A percentile compares a stretch with the other conserved stretches of the same genome.
Evolutionary conservation across 2,113 vertebrate species (phyloP).

Genomic region (Bos javanicus): DNA sequence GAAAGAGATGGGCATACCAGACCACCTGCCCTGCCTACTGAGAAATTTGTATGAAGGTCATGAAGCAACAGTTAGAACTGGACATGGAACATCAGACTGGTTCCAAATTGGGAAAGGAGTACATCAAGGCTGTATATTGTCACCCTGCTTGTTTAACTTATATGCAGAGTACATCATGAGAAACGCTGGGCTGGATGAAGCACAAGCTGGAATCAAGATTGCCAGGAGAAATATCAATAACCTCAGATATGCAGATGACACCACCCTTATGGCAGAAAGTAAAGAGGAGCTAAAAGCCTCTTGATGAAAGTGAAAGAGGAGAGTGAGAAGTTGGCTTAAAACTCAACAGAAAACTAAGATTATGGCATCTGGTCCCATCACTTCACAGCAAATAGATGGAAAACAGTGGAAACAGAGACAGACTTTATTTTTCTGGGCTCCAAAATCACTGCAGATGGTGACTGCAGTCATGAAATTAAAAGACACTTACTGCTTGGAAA

Average conservation of each 20-base stretch:
- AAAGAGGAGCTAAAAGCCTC: not conserved
- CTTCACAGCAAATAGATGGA: not conserved
- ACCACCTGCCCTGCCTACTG: not conserved
- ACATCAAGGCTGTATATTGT: not conserved
- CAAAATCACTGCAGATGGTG: not conserved
- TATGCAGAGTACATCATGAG: not conserved
- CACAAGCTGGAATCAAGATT: not conserved
- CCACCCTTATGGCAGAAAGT: not conserved
- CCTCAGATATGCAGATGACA: not conserved
- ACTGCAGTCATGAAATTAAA: not conserved
- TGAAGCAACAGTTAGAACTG: not conserved
- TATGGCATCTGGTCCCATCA: not conserved
- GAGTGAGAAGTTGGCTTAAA: not conserved
- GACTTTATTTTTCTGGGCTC: not conserved
- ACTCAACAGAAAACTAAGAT: not conserved
- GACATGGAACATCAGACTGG: not conserved
- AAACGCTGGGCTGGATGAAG: not conserved
- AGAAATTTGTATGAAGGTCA: not conserved
- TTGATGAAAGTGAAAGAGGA: not conserved
- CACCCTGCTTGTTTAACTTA: not conserved
- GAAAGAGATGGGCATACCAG: not conserved
- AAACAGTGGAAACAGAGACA: not conserved
- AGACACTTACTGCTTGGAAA: accelerated
- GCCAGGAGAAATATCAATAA: not conserved
- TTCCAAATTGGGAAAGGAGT: not conserved